Evolutionary conservation across 2,888 invertebrate genomes (phyloP).

Genomic region (Hipparchia sbordonii): DNA sequence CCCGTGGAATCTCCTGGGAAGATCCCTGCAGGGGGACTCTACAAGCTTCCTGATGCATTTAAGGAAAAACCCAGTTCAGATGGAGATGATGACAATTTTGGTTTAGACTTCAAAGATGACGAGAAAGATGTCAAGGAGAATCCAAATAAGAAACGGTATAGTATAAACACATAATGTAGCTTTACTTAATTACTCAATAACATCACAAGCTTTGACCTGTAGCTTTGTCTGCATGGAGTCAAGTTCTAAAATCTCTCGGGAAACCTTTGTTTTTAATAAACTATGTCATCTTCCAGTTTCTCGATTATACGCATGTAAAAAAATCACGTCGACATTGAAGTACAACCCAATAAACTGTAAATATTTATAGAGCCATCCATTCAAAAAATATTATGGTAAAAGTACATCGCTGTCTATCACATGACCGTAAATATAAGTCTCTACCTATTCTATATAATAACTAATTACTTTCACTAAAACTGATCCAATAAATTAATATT

Average conservation of each 20-base stretch:
- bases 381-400: background rate
- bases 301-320: no score
- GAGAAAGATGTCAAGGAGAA: conserved; percentile 31
- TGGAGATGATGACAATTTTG: conserved; percentile 33
- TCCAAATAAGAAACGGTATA: conserved; percentile 49
- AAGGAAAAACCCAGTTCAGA: conserved; percentile 55
- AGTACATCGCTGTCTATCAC: background rate
- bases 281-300: no score
- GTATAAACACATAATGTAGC: conserved; percentile 25
- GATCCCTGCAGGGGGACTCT: conserved; percentile 64
- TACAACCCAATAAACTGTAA: background rate
- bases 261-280: no score
- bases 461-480: conserved; percentile 15
- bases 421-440: background rate
- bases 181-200: no score
- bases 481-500: conserved; percentile 6
- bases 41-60: conserved; percentile 60
- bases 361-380: no score
- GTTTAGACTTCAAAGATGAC: conserved; percentile 34
- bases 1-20: conserved; percentile 59
- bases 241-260: no score
- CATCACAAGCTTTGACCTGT: no score
- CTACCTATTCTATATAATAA: background rate
- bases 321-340: no score
- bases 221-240: no score